Conservation (phyloP, 2,797 vertebrate species). For the Cossypha niveicapilla region DNA sequence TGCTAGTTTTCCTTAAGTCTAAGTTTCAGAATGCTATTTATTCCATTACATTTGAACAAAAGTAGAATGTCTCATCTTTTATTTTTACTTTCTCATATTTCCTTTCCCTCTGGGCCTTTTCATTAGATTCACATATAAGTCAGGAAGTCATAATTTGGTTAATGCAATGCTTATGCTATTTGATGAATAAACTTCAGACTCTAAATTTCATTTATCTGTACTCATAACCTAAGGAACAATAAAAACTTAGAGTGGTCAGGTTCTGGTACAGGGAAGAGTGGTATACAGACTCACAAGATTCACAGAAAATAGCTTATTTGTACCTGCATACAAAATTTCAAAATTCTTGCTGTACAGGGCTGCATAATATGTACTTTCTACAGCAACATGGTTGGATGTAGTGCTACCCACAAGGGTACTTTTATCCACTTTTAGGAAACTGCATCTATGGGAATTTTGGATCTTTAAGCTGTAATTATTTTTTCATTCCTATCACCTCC, state of each 20-base stretch:
- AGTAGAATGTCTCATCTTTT: neutral
- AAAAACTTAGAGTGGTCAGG: neutral
- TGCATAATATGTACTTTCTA: neutral
- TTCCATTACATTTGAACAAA: neutral
- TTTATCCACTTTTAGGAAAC: neutral
- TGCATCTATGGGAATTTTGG: neutral
- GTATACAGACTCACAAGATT: neutral
- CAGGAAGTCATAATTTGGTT: neutral
- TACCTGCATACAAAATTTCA: neutral
- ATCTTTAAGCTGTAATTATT: neutral
- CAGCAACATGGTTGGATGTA: fast-evolving
- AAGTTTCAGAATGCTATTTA: neutral
- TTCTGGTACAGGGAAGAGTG: neutral
- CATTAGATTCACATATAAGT: neutral
- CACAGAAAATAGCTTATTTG: neutral
- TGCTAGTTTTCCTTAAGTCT: neutral
- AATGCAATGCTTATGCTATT: neutral
- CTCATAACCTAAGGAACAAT: neutral
- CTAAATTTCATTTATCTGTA: neutral
- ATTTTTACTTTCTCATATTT: neutral
- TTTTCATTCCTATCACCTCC: neutral
- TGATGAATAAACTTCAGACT: neutral
- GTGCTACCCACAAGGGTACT: neutral
- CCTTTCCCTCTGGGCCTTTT: neutral
- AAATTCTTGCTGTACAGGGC: neutral